Conservation (phyloP, 2,888 invertebrate genomes). For the Schizaphis graminum region DNA sequence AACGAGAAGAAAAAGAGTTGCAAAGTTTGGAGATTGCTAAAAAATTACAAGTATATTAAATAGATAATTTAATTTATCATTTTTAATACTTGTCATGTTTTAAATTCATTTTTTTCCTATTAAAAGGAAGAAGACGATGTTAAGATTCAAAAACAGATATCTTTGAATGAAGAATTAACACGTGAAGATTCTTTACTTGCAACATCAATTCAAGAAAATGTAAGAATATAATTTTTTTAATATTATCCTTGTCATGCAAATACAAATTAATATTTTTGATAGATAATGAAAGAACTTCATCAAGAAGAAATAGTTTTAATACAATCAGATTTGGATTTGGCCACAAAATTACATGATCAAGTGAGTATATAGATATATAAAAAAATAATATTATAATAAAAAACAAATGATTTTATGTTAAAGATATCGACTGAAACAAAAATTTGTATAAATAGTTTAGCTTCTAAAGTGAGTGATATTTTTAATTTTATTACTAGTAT, state of each 20-base stretch:
- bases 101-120: background rate
- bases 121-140: slow-evolving; percentile 39
- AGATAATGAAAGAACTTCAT: slow-evolving; percentile 14
- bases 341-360: slow-evolving; percentile 2
- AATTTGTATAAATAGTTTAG: background rate
- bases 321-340: slow-evolving; percentile 24
- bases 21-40: slow-evolving; percentile 66
- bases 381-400: background rate
- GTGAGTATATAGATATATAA: background rate
- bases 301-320: slow-evolving; percentile 20
- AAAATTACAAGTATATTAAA: slow-evolving; percentile 66
- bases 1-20: slow-evolving; percentile 63
- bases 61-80: background rate
- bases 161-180: background rate
- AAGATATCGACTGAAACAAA: background rate
- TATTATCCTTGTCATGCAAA: background rate
- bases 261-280: background rate
- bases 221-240: background rate
- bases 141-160: background rate
- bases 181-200: slow-evolving; percentile 33
- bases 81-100: background rate
- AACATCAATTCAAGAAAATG: slow-evolving; percentile 29
- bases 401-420: slow-evolving; percentile 18
- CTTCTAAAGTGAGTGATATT: background rate
- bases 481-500: background rate